Conservation (phyloP, 2,797 vertebrate genomes). For the Sylvilagus floridanus region DNA sequence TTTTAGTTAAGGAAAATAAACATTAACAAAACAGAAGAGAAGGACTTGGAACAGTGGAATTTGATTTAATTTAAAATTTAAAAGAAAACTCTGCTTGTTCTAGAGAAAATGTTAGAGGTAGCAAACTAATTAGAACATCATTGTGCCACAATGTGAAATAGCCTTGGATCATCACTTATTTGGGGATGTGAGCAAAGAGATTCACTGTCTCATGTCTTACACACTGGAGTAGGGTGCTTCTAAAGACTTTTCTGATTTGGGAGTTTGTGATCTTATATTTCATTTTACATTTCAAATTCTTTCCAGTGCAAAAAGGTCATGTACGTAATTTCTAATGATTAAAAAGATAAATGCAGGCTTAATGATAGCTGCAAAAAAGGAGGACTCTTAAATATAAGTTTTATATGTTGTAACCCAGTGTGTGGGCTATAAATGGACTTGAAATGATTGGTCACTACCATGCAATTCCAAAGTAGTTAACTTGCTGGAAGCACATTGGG, state of each 20-base stretch:
- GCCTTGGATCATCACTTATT: background rate
- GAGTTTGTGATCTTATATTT: background rate
- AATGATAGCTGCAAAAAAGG: background rate
- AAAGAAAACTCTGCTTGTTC: background rate
- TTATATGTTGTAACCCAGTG: background rate
- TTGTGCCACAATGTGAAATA: background rate
- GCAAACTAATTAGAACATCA: background rate
- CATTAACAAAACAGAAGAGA: background rate
- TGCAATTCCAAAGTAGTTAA: conserved; percentile 31
- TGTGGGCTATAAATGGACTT: background rate
- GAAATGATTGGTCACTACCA: background rate
- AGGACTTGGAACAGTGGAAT: background rate
- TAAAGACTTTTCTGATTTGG: background rate
- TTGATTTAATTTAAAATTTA: background rate
- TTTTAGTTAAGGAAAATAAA: no score
- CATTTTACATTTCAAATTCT: conserved; percentile 34
- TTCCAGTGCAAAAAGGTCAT: background rate
- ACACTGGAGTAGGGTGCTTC: background rate
- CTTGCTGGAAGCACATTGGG: background rate
- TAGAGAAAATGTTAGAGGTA: background rate
- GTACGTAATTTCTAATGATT: background rate
- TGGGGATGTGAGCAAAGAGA: background rate
- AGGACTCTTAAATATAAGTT: background rate
- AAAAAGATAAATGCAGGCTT: background rate
- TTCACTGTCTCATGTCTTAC: background rate